These are phyloP conservation scores for Drosophila paranaensis DNA, from an alignment of 2,888 invertebrate genomes.

Conservation along the genomic window DNA sequence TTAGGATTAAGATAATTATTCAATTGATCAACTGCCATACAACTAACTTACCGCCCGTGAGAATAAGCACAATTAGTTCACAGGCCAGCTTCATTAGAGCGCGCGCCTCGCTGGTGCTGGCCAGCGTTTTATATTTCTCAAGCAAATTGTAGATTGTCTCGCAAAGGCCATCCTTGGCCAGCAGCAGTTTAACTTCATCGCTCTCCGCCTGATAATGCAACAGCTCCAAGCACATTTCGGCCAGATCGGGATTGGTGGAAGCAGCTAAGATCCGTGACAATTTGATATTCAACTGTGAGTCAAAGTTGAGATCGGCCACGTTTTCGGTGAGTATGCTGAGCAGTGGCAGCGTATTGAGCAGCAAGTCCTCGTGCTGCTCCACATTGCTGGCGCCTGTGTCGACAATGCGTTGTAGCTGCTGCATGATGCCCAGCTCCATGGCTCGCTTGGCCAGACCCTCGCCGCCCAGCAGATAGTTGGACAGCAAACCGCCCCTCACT, in stretches of 20 bases:
- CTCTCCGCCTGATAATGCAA: constrained; percentile 91
- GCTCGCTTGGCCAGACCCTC: constrained; percentile 88
- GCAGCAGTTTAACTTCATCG: constrained; percentile 91
- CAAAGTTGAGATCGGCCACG: constrained; percentile 87
- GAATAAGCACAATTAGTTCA: constrained; percentile 92
- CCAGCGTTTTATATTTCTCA: constrained; percentile 88
- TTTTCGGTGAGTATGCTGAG: constrained; percentile 88
- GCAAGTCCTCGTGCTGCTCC: constrained; percentile 86
- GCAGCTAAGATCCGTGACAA: constrained; percentile 87
- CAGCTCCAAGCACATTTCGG: constrained; percentile 91
- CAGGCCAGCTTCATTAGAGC: constrained; percentile 93
- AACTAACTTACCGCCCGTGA: constrained; percentile 90
- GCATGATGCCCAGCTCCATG: constrained; percentile 86
- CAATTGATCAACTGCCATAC: not conserved
- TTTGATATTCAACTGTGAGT: constrained; percentile 86
- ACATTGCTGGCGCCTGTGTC: constrained; percentile 84
- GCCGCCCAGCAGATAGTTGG: constrained; percentile 92
- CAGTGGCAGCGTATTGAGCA: constrained; percentile 86
- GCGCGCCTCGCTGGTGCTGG: constrained; percentile 88
- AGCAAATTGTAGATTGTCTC: constrained; percentile 90
- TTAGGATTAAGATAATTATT: not conserved
- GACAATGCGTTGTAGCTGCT: constrained; percentile 86
- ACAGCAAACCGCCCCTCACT: constrained; percentile 90
- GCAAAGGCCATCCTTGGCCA: constrained; percentile 91
- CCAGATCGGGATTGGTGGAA: constrained; percentile 89